Conservation (phyloP, 2,797 vertebrate species). For the Gouania willdenowi region DNA sequence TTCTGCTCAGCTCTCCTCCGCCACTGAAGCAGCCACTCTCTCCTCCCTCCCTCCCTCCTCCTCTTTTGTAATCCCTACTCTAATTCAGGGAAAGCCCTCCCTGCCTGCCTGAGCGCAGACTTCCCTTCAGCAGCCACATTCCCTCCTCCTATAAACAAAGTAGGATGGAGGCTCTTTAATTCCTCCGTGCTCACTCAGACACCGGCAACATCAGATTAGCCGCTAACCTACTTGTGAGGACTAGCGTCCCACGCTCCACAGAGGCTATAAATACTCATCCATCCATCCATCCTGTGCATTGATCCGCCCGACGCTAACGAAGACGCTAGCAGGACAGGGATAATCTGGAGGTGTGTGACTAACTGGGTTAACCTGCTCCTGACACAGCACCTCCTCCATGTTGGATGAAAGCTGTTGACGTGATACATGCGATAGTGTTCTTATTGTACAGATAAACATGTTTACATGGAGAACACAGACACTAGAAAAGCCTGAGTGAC, state of each 20-base stretch:
- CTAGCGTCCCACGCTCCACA: conserved; percentile 35
- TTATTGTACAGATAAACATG: too few species aligned
- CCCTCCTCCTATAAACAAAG: conserved; percentile 30
- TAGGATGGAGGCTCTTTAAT: conserved; percentile 44
- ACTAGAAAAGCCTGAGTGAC: too few species aligned
- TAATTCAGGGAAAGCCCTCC: conserved; percentile 72
- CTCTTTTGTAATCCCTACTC: conserved; percentile 45
- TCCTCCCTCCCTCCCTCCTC: conserved; percentile 33
- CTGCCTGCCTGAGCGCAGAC: conserved; percentile 24
- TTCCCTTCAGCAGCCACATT: conserved; percentile 25
- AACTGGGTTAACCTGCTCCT: neutral
- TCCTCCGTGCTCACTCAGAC: conserved; percentile 20
- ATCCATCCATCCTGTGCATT: conserved; percentile 34
- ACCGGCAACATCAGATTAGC: conserved; percentile 69
- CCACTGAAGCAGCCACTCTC: conserved; percentile 43
- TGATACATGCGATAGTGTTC: too few species aligned
- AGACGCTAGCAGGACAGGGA: conserved; percentile 6
- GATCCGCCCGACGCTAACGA: conserved; percentile 42
- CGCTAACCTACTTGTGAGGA: conserved; percentile 62
- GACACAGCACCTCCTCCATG: too few species aligned
- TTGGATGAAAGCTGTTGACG: too few species aligned
- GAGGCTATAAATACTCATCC: conserved; percentile 66
- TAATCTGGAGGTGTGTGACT: neutral
- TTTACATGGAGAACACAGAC: too few species aligned
- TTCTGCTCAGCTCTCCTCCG: conserved; percentile 35